Evolutionary conservation across 2,888 invertebrate genomes (phyloP).

Genomic region (Kryphioiulus occultus): DNA sequence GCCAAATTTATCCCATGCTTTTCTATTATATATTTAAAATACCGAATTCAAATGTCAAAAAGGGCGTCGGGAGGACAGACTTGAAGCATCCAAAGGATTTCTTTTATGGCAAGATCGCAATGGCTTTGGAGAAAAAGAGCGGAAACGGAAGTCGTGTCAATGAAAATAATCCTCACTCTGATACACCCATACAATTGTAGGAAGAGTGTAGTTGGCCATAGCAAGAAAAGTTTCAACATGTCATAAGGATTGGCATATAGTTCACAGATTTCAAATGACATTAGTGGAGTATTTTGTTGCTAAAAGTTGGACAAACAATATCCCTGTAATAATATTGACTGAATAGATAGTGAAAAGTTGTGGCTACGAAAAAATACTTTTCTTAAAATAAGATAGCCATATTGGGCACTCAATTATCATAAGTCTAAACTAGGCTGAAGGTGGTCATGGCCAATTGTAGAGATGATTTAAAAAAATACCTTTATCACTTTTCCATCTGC

Average conservation of each 20-base stretch:
- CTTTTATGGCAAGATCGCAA: not conserved
- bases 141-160: constrained; percentile 43
- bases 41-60: not conserved
- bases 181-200: not conserved
- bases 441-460: too few species aligned
- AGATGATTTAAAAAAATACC: too few species aligned
- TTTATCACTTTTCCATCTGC: too few species aligned
- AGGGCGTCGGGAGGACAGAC: not conserved
- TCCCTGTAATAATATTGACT: too few species aligned
- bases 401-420: too few species aligned
- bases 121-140: not conserved
- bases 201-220: not conserved
- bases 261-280: not conserved
- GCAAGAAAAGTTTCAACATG: not conserved
- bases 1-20: not conserved
- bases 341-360: too few species aligned
- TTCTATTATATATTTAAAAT: constrained; percentile 8
- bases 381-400: too few species aligned
- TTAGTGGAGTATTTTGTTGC: not conserved
- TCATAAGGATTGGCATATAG: not conserved
- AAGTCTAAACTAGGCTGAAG: too few species aligned
- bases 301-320: not conserved
- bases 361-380: too few species aligned
- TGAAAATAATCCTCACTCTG: not conserved
- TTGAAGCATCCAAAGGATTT: not conserved